A percentile compares a stretch with the other conserved stretches of the same genome.
Conservation (phyloP, 2,113 vertebrate species). For the Prunella fulvescens region DNA sequence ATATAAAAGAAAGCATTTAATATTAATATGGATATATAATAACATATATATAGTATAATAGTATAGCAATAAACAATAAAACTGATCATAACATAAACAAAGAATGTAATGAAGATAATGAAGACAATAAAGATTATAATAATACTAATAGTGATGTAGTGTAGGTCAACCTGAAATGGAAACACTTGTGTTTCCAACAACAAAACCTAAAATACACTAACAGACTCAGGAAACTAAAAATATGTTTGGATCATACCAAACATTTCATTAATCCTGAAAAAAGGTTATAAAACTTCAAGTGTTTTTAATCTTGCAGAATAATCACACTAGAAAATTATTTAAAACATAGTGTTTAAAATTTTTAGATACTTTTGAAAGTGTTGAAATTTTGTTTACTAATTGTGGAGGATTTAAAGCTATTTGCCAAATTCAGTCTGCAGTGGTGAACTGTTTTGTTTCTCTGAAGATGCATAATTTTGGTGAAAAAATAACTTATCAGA, state of each 20-base stretch:
- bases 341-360: not conserved
- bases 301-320: not conserved
- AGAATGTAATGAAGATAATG: not conserved
- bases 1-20: not conserved
- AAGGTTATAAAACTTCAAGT: not conserved
- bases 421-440: not conserved
- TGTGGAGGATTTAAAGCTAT: not conserved
- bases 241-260: not conserved
- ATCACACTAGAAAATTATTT: not conserved
- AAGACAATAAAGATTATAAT: not conserved
- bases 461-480: not conserved
- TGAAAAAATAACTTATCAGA: not conserved
- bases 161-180: not conserved
- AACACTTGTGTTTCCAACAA: not conserved
- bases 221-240: not conserved
- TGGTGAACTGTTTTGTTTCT: not conserved
- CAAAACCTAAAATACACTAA: not conserved
- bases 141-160: not conserved
- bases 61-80: not conserved
- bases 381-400: not conserved
- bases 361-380: not conserved
- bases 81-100: not conserved
- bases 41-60: not conserved
- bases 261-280: not conserved
- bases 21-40: not conserved